phyloP scores from a whole-genome alignment of 2,113 vertebrate genomes.

The Melanerpes aurifrons region DNA sequence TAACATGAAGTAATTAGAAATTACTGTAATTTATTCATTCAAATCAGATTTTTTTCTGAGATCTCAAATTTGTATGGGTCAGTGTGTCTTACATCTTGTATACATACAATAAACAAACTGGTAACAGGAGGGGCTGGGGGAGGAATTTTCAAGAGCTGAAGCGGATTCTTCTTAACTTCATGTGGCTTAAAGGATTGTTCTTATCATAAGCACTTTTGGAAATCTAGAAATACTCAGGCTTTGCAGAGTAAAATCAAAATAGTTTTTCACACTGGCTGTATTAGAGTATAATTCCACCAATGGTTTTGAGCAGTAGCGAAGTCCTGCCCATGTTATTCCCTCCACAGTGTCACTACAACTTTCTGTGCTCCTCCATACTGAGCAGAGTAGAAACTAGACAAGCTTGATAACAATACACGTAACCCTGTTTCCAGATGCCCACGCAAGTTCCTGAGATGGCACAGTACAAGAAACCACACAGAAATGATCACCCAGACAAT shows the following conservation, averaged over 20 bases:
- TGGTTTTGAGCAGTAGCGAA: not conserved
- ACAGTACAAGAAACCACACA: not conserved
- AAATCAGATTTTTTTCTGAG: not conserved
- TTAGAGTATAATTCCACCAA: not conserved
- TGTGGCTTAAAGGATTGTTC: not conserved
- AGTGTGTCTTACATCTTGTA: not conserved
- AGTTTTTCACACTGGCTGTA: not conserved
- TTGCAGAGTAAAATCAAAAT: not conserved
- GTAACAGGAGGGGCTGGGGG: rapidly evolving
- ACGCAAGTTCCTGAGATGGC: not conserved
- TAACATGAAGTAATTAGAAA: not conserved
- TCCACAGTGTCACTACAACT: not conserved
- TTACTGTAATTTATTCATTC: not conserved
- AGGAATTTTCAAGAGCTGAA: not conserved
- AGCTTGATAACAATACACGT: not conserved
- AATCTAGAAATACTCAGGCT: not conserved
- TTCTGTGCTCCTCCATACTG: not conserved
- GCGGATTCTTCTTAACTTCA: not conserved
- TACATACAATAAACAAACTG: not conserved
- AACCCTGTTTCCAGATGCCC: not conserved
- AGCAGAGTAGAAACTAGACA: not conserved
- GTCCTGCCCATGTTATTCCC: not conserved
- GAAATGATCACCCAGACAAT: not conserved
- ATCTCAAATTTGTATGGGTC: not conserved
- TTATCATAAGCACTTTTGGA: not conserved